These are phyloP conservation scores for Nyctereutes procyonoides DNA, from an alignment of 2,113 vertebrate genomes.

Conservation along the genomic window DNA sequence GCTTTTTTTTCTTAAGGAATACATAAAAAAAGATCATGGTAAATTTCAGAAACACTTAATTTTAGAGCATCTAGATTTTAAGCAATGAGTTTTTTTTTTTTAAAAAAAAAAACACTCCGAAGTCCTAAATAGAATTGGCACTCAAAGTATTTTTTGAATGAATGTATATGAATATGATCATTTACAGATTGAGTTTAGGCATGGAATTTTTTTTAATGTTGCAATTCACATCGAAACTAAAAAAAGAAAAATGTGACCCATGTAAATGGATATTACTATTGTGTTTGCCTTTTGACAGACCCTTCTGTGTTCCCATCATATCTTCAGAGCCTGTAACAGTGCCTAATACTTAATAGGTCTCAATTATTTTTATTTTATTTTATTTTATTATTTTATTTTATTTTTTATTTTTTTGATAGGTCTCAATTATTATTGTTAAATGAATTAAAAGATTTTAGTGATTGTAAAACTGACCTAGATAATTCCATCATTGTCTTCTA, in stretches of 20 bases:
- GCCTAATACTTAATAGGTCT: background rate
- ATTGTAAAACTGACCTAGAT: background rate
- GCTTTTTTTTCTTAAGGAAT: background rate
- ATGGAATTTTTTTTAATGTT: conserved; percentile 9
- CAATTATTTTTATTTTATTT: background rate
- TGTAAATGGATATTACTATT: background rate
- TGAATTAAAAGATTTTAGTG: background rate
- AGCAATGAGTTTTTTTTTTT: background rate
- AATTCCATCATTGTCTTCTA: background rate
- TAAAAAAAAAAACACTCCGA: background rate
- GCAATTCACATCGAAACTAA: background rate
- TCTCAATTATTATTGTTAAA: background rate
- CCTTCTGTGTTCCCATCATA: background rate
- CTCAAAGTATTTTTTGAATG: background rate
- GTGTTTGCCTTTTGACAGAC: background rate
- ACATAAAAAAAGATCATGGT: background rate
- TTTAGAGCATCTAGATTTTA: conserved; percentile 26
- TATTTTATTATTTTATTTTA: too few species aligned
- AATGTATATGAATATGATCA: conserved; percentile 15
- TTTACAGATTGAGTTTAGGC: background rate
- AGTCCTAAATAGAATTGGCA: background rate
- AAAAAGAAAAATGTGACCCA: background rate
- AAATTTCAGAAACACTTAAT: background rate
- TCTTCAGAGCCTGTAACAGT: background rate
- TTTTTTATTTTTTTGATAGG: background rate